Conservation (phyloP, 2,797 vertebrate species). For the Sebastes steindachneri region DNA sequence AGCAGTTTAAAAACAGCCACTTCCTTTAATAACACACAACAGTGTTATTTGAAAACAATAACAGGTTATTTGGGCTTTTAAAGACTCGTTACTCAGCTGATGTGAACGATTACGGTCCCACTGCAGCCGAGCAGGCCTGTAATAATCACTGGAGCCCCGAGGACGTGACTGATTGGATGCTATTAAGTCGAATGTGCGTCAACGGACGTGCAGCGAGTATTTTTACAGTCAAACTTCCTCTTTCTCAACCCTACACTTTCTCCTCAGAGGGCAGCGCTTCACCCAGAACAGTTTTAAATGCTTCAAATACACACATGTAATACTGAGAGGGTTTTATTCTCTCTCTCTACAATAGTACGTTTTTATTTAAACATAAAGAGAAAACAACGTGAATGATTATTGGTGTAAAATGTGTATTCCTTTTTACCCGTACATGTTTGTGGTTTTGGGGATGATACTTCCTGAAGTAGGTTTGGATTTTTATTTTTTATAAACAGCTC, state of each 20-base stretch:
- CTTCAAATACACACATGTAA: conserved; percentile 16
- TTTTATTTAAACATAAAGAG: neutral
- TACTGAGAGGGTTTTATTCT: neutral
- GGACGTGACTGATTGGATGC: conserved; percentile 63
- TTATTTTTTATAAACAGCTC: too few species aligned
- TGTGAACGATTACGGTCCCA: conserved; percentile 35
- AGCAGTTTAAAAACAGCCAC: neutral
- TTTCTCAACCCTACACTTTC: conserved; percentile 49
- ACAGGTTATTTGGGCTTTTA: conserved; percentile 28
- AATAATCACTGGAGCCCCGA: conserved; percentile 59
- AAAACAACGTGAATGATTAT: too few species aligned
- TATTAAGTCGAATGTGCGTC: conserved; percentile 68
- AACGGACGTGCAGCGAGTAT: conserved; percentile 20
- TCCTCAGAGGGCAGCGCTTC: conserved; percentile 39
- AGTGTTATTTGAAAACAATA: conserved; percentile 23
- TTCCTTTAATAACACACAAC: conserved; percentile 13
- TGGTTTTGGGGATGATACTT: too few species aligned
- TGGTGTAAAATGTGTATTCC: too few species aligned
- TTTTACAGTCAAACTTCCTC: conserved; percentile 32
- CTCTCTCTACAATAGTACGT: neutral
- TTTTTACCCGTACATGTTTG: too few species aligned
- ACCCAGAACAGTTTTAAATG: conserved; percentile 43
- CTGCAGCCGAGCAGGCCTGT: conserved; percentile 54
- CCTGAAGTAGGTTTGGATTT: too few species aligned
- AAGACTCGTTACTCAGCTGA: conserved; percentile 42